Evolutionary conservation across 2,888 invertebrate species (phyloP).

Genomic region (Sesamia inferens): DNA sequence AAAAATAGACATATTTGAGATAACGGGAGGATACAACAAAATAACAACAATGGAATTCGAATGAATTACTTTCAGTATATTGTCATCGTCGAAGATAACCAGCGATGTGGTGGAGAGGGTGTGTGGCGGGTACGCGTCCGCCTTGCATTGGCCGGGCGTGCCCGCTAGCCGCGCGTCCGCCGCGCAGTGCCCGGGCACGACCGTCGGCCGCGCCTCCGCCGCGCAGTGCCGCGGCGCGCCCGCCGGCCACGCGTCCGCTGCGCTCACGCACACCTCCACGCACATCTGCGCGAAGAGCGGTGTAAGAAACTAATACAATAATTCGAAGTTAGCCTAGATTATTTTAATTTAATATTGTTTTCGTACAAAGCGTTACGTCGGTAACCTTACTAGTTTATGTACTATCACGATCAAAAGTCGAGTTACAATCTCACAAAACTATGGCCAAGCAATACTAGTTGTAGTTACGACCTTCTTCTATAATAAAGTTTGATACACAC

Average conservation of each 20-base stretch:
- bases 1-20: neutral
- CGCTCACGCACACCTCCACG: constrained; percentile 6
- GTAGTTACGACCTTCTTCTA: too few relatives aligned
- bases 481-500: too few relatives aligned
- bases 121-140: constrained; percentile 21
- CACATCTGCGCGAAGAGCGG: constrained; percentile 65
- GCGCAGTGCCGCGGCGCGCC: constrained; percentile 34
- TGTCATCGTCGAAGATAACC: constrained; percentile 68
- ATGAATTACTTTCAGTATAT: constrained; percentile 64
- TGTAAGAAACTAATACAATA: neutral
- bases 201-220: constrained; percentile 63
- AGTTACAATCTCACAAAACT: too few relatives aligned
- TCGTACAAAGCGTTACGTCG: neutral
- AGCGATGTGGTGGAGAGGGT: constrained; percentile 60
- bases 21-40: neutral
- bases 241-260: constrained; percentile 66
- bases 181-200: constrained; percentile 32
- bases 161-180: constrained; percentile 50
- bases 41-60: neutral
- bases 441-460: too few relatives aligned
- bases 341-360: neutral
- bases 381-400: neutral
- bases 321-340: neutral
- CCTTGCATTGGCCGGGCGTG: constrained; percentile 15
- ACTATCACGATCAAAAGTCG: too few relatives aligned